Evolutionary conservation across 2,113 vertebrate species (phyloP).

Genomic region (Cyanistes caeruleus): DNA sequence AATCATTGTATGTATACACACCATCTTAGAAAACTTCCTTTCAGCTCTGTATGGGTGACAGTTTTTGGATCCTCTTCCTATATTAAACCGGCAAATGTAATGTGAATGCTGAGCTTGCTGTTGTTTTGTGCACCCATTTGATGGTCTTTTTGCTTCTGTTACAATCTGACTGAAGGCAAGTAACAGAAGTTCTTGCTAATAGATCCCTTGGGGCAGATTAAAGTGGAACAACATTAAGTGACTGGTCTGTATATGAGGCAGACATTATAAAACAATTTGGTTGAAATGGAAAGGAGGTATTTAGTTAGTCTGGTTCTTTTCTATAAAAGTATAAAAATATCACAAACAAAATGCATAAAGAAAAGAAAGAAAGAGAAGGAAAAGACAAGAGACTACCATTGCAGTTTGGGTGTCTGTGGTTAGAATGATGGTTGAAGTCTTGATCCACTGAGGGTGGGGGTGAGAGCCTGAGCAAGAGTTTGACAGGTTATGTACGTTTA

Average conservation of each 20-base stretch:
- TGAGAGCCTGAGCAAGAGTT: neutral
- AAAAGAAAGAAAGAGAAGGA: neutral
- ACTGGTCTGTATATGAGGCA: no score
- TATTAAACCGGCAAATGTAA: neutral
- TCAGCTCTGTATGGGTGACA: neutral
- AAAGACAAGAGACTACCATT: neutral
- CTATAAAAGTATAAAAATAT: neutral
- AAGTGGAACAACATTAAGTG: neutral
- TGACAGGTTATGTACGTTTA: neutral
- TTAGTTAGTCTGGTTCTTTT: neutral
- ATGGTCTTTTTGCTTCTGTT: neutral
- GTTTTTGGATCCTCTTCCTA: neutral
- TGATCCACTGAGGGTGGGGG: neutral
- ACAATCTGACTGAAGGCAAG: accelerated
- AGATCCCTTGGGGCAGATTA: neutral
- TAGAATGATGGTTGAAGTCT: neutral
- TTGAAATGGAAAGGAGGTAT: neutral
- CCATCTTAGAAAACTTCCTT: neutral
- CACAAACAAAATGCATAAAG: neutral
- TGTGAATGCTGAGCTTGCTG: neutral
- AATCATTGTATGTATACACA: neutral
- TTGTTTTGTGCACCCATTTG: neutral
- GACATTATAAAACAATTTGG: neutral
- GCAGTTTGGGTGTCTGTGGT: neutral
- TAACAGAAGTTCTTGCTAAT: neutral